Evolutionary conservation across 2,888 invertebrate genomes (phyloP).

Genomic region (Cephus pygmeus): DNA sequence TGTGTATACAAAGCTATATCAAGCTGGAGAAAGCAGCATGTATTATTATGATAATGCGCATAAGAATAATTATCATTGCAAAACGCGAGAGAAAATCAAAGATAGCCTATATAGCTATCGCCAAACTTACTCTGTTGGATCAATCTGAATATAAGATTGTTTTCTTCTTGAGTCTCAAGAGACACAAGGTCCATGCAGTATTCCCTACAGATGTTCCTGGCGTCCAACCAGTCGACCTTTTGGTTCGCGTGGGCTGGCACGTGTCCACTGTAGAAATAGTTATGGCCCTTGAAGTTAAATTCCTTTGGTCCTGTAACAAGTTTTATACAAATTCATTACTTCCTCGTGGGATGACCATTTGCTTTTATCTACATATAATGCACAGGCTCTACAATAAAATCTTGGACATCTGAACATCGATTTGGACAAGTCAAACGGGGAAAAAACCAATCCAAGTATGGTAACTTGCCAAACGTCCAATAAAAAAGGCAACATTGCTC

Average conservation of each 20-base stretch:
- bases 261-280: conserved; percentile 89
- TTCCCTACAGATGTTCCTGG: conserved; percentile 89
- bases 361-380: not conserved
- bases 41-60: not conserved
- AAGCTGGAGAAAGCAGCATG: not conserved
- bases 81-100: not conserved
- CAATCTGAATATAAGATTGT: conserved; percentile 88
- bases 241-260: conserved; percentile 81
- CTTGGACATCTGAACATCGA: not conserved
- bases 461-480: not conserved
- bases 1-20: not conserved
- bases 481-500: not conserved
- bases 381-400: not conserved
- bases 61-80: not conserved
- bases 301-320: conserved; percentile 84
- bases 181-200: conserved; percentile 95
- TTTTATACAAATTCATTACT: conserved; percentile 27
- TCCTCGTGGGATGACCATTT: not conserved
- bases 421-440: not conserved
- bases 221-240: conserved; percentile 91
- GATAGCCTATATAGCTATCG: not conserved
- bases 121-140: conserved; percentile 81
- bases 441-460: not conserved
- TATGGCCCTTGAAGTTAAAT: conserved; percentile 87
- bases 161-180: conserved; percentile 89